Evolutionary conservation across 2,797 vertebrate species (phyloP).

Genomic region (Percopsis omiscomaycus): DNA sequence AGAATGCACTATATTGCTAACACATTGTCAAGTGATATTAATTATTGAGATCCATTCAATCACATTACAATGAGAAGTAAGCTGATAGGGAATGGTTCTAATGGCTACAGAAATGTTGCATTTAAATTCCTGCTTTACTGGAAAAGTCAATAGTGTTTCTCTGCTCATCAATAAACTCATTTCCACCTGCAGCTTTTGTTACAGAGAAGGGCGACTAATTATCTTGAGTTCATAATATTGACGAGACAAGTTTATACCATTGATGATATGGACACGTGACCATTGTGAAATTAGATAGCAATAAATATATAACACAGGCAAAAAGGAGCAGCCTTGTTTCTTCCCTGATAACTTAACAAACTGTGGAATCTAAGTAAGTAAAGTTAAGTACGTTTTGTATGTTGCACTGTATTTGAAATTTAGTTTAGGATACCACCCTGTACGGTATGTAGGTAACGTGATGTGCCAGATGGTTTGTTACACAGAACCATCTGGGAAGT

Average conservation of each 20-base stretch:
- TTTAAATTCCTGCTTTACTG: slow-evolving; percentile 71
- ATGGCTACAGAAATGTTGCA: slow-evolving; percentile 50
- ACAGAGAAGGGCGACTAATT: slow-evolving; percentile 71
- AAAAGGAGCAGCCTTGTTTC: neutral
- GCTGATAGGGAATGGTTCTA: slow-evolving; percentile 49
- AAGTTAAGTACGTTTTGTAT: no score
- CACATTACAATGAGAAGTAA: slow-evolving; percentile 41
- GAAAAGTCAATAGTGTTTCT: slow-evolving; percentile 75
- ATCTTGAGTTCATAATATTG: slow-evolving; percentile 60
- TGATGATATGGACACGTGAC: slow-evolving; percentile 55
- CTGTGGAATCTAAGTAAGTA: neutral
- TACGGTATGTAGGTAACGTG: no score
- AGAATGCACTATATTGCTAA: no score
- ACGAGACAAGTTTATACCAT: slow-evolving; percentile 53
- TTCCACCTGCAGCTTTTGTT: slow-evolving; percentile 68
- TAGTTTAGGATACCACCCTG: no score
- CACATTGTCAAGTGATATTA: slow-evolving; percentile 10
- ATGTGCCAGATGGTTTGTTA: no score
- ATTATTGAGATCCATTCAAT: slow-evolving; percentile 35
- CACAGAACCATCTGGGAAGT: no score
- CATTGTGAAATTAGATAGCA: slow-evolving; percentile 44
- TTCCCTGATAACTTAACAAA: neutral
- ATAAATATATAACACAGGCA: slow-evolving; percentile 22
- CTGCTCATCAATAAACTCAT: slow-evolving; percentile 72
- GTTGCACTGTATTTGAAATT: no score